phyloP scores from a whole-genome alignment of 1,140 invertebrate species.

The Camponotus vicinus region DNA sequence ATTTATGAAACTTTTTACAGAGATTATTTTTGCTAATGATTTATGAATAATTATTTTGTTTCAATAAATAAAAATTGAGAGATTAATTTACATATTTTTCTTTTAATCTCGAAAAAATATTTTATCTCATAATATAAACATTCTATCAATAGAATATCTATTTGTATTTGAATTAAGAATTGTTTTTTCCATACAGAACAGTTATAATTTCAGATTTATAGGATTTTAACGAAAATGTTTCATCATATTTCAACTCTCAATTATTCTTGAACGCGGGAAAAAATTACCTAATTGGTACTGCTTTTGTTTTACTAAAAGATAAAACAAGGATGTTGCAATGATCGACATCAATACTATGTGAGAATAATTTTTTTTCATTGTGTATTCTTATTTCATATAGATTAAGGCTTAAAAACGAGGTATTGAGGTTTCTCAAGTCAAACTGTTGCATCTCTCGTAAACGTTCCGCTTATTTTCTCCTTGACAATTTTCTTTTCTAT shows the following conservation, averaged over 20 bases:
- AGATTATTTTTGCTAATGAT: constrained; percentile 1
- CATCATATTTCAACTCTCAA: background rate
- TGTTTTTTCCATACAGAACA: background rate
- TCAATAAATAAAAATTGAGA: background rate
- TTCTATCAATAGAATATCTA: background rate
- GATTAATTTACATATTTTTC: too few species aligned
- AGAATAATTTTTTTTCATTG: background rate
- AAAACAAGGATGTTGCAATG: background rate
- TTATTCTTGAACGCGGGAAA: background rate
- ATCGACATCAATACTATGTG: background rate
- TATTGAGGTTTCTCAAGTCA: constrained; percentile 65
- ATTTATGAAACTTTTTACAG: background rate
- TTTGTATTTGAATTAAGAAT: background rate
- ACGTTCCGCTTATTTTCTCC: constrained; percentile 19
- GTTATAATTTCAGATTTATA: background rate
- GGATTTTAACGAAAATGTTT: background rate
- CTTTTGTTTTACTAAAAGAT: background rate
- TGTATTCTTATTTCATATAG: constrained; percentile 32
- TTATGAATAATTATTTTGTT: background rate
- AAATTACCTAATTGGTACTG: background rate
- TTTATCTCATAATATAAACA: constrained; percentile 13
- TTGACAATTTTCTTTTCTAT: constrained; percentile 18
- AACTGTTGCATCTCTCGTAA: constrained; percentile 70
- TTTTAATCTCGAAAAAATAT: background rate
- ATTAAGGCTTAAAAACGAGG: constrained; percentile 21